Evolutionary conservation across 2,888 invertebrate species (phyloP).

Genomic region (Pseudolycoriella hygida): DNA sequence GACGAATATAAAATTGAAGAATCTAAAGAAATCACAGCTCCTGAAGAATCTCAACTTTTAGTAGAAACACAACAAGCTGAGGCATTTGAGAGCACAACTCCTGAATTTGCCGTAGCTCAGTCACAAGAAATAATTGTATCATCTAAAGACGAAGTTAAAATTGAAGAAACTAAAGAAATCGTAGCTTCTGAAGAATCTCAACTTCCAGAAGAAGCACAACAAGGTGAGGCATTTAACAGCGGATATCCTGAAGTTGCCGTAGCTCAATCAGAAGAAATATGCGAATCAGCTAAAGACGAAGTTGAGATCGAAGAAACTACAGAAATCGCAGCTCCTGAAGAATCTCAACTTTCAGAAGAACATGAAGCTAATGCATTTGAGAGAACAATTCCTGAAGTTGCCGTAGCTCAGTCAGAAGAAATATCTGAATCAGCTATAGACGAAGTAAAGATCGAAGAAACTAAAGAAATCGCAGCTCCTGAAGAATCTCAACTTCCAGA

Average conservation of each 20-base stretch:
- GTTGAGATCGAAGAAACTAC: neutral
- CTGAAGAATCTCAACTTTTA: no score
- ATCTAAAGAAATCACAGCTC: no score
- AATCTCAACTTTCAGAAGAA: no score
- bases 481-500: no score
- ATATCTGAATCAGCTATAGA: neutral
- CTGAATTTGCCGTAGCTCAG: neutral
- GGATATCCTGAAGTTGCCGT: no score
- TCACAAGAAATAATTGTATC: neutral
- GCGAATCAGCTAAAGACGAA: neutral
- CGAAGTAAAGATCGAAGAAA: no score
- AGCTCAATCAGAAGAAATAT: neutral
- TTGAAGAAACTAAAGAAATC: constrained; percentile 1
- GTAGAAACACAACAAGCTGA: neutral
- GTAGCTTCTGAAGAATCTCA: no score
- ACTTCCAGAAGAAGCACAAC: no score
- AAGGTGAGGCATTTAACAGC: neutral
- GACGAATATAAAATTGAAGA: neutral
- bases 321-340: neutral
- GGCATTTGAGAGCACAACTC: no score
- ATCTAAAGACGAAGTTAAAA: neutral
- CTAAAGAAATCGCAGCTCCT: no score
- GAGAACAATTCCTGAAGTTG: no score
- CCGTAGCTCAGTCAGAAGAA: neutral
- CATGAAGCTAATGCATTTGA: no score